Conservation (phyloP, 2,113 vertebrate genomes). For the Paradisaea rubra region DNA sequence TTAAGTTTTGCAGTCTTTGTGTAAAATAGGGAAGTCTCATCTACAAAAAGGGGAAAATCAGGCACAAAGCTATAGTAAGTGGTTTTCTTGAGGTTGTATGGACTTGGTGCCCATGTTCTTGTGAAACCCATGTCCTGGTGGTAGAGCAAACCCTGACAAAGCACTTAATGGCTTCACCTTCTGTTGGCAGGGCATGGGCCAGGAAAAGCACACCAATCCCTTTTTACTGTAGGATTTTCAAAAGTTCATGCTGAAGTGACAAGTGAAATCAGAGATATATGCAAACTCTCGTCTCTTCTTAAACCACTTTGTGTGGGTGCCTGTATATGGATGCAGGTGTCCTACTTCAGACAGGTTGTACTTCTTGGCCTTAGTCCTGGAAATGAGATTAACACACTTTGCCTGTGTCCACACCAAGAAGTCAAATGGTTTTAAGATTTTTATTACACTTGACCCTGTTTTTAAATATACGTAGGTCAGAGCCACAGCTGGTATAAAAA, state of each 20-base stretch:
- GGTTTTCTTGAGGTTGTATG: background rate
- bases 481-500: slow-evolving; percentile 7
- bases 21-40: background rate
- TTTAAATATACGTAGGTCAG: background rate
- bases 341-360: background rate
- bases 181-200: background rate
- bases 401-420: background rate
- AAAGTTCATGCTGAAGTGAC: background rate
- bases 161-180: background rate
- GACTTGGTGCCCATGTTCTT: background rate
- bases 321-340: background rate
- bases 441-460: slow-evolving; percentile 4
- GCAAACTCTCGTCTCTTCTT: background rate
- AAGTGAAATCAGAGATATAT: background rate
- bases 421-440: background rate
- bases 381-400: slow-evolving; percentile 6
- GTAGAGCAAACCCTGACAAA: background rate
- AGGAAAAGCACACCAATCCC: background rate
- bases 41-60: background rate
- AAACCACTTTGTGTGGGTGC: background rate
- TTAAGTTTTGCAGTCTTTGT: background rate
- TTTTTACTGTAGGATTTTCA: background rate
- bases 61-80: background rate
- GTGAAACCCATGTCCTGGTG: background rate
- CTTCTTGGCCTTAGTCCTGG: background rate